Base-by-base conservation (phyloP, 2,113 vertebrate species). In the Bathybates hornii region DNA sequence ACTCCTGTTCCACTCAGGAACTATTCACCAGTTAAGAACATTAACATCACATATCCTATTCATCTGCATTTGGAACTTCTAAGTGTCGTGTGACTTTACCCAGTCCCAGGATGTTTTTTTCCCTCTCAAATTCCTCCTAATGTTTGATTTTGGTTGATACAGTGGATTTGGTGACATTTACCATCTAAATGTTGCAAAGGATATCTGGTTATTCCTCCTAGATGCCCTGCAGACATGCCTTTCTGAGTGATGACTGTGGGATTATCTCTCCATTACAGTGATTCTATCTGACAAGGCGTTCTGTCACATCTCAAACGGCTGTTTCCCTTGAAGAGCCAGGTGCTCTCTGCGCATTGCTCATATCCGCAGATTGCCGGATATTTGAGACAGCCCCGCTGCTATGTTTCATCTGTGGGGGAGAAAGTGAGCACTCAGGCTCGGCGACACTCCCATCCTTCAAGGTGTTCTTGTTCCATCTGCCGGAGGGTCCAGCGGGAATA, bases 391-490 rank as follows among this genome's bases (percentile, higher is more conserved):
- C 90, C 88, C 87, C 82, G 8, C 54, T 80, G 56, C 87, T 90
- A 85, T 83, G 78, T 95, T 94, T 95, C 93, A 93, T 95, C 91
- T 94, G 87, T 68, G 27, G 81, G 87, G 91, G 93, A 93, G 88
- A 92, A 88, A 88, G 90, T 21, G 29, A 59, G 87, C 73, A 19
- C 86, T 90, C 16, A 59, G 73, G 93, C 90, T 89, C 87, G 52
- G 89, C 90, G 91, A 96, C 94, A 90, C 93, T 96, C 93, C 94
- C 91, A 94, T 95, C 94, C 93, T 95, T 96, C 94, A 95, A 96
- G 94, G 95, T 92, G 93, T 95, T 95, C 93, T 89, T 82, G 90
- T 95, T 96, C 96, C 94, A 95, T 95, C 95, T 95, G 95, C 95
- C 57, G 57, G 85, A 89, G 86, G 90, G 93, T 96, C 95, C 95